phyloP scores from a whole-genome alignment of 2,888 invertebrate genomes.

The Phlogophora meticulosa region DNA sequence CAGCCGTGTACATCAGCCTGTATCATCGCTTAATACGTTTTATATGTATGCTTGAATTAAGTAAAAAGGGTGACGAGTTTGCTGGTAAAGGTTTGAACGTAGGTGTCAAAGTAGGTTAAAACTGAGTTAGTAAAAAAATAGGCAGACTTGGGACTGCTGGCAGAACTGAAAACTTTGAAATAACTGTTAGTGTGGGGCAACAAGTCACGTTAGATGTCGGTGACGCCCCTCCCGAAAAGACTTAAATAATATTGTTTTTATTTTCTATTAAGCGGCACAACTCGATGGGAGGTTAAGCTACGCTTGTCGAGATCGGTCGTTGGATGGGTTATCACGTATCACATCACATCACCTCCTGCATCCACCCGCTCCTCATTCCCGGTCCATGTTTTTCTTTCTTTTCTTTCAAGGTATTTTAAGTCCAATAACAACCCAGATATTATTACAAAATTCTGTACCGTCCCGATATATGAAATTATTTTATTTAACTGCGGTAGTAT shows the following conservation, averaged over 20 bases:
- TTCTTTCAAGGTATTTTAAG: conserved; percentile 1
- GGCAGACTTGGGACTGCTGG: no score
- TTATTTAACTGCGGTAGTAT: neutral
- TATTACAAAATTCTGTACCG: neutral
- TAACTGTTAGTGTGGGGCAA: no score
- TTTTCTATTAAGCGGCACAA: no score
- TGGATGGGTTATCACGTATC: no score
- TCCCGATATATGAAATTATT: neutral
- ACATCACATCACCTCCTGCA: no score
- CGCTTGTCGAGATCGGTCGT: no score
- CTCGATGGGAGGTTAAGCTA: no score
- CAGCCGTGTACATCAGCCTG: conserved; percentile 35
- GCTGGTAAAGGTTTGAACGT: neutral
- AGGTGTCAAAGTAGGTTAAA: neutral
- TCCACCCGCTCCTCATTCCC: no score
- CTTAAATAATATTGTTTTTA: no score
- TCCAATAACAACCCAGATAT: neutral
- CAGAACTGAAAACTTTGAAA: no score
- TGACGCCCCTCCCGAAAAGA: no score
- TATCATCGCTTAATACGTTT: conserved; percentile 56
- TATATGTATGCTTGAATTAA: conserved; percentile 44
- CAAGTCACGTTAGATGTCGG: no score
- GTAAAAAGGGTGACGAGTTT: conserved; percentile 33
- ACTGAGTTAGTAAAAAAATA: neutral
- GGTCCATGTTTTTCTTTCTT: neutral